Evolutionary conservation across 1,140 invertebrate genomes (phyloP), one percentile per base, ranked within the genome.

Genomic region (Palaemon carinicauda): DNA sequence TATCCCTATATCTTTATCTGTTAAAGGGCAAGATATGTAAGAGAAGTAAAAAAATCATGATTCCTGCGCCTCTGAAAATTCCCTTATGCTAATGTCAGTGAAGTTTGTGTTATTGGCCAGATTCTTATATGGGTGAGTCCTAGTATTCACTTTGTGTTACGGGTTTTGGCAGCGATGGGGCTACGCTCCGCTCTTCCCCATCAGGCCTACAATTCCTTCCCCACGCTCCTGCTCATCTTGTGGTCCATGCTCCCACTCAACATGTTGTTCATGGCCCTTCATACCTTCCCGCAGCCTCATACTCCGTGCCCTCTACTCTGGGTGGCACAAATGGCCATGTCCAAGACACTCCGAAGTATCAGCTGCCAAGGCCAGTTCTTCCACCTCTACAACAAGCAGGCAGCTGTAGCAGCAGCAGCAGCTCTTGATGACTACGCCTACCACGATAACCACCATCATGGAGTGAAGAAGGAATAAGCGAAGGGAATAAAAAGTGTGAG

Each of bases 121-220:
- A n/a, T n/a, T n/a, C n/a, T n/a, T n/a, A n/a, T n/a, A n/a, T n/a
- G n/a, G n/a, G n/a, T n/a, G n/a, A n/a, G n/a, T n/a, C n/a, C n/a
- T n/a, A n/a, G n/a, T n/a, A n/a, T n/a, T n/a, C n/a, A n/a, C n/a
- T n/a, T n/a, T n/a, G n/a, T n/a, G n/a, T n/a, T n/a, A 0, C 27
- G 74, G 81, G 41, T 82, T 74, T 54, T 82, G 81, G 81, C 81
- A 82, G 81, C 74, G 81, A 82, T 82, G 15, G 60, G 60, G 31
- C 52, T 82, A 51, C 29, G 51, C 41, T 52, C 71, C 24, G 81
- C 29, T 65, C 69, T 65, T 60, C 19, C 29, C 80, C 54, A 82
- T 82, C 81, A 82, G 81, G 81, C 69, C 69, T 29, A 24, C 77
- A 41, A 27, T 12, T 15, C 73, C 12, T 27, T 27, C 80, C 65